A percentile compares a stretch with the other conserved stretches of the same genome.
phyloP scores from a whole-genome alignment of 1,140 invertebrate species.

The Babylonia areolata region DNA sequence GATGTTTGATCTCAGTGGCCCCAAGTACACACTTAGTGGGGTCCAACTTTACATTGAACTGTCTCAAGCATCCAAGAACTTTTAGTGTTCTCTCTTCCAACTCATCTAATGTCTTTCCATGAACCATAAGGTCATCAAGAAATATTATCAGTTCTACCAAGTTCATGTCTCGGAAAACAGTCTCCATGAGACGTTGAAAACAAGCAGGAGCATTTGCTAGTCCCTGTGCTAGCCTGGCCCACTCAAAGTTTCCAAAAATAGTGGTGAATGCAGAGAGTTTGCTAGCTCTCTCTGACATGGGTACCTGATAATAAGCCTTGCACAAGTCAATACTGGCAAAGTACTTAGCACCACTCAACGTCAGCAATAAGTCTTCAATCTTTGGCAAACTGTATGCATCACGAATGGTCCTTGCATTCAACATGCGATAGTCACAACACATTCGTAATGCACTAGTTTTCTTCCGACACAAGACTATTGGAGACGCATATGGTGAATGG shows the following conservation, averaged over 20 bases:
- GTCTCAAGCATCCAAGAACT: too few relatives aligned
- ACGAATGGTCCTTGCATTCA: not conserved
- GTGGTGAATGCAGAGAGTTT: slow-evolving; percentile 5
- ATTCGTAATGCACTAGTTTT: not conserved
- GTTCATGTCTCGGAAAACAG: not conserved
- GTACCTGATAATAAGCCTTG: slow-evolving; percentile 18
- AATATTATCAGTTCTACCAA: slow-evolving; percentile 25
- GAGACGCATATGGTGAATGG: not conserved
- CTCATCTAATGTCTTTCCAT: slow-evolving; percentile 20
- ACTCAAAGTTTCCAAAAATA: not conserved
- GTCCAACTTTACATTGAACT: slow-evolving; percentile 23
- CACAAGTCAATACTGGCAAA: not conserved
- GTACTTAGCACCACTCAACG: not conserved
- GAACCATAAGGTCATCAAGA: not conserved
- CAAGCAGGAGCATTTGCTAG: not conserved
- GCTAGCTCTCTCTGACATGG: slow-evolving; percentile 5
- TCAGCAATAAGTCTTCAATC: slow-evolving; percentile 1
- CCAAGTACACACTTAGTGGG: slow-evolving; percentile 5
- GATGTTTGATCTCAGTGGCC: not conserved
- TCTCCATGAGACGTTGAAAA: slow-evolving; percentile 18
- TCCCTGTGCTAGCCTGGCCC: not conserved
- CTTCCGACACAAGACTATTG: slow-evolving; percentile 11
- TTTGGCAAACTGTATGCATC: slow-evolving; percentile 13
- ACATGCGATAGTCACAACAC: slow-evolving; percentile 12
- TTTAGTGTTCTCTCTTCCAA: not conserved